Evolutionary conservation across 2,113 vertebrate species (phyloP), one percentile per base, ranked within the genome.

Genomic region (Ramphastos sulfuratus): DNA sequence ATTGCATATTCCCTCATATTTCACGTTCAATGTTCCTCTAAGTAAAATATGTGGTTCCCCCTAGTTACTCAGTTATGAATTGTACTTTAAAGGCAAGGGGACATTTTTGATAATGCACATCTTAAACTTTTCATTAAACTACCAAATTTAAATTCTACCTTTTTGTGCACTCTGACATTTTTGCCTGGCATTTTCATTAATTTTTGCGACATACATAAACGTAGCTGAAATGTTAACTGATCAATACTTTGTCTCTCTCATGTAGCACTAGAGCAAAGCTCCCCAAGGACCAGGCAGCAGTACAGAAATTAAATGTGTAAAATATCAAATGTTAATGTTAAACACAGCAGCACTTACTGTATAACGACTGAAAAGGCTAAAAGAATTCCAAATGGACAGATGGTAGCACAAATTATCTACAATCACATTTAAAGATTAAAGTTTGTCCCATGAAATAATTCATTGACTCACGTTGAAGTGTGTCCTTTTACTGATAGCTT

Each of bases 221-320:
- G 97, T 97, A 98, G 97, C 97, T 98, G 98, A 99, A 99, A 99
- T 99, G 99, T 99, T 99, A 99, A 98, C 98, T 98, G 98, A 99
- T 99, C 99, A 98, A 99, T 99, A 99, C 98, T 97, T 98, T 98
- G 98, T 98, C 98, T 98, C 98, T 98, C 98, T 98, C 97, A 98
- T 98, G 98, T 98, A 98, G 97, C 97, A 97, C 96, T 96, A 93
- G 96, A 96, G 92, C 94, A 52, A 96, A 89, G 61, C 96, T 98
- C 98, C 97, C 98, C 69, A 87, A 97, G 97, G 98, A 98, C 97
- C 94, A 97, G 67, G 87, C 95, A 97, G 97, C 97, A 97, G 97
- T 98, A 97, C 97, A 98, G 98, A 98, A 98, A 99, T 98, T 98
- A 98, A 98, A 98, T 98, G 98, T 99, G 98, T 98, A 99, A 99